Evolutionary conservation across 1,140 invertebrate genomes (phyloP).

Genomic region (Andricus grossulariae): DNA sequence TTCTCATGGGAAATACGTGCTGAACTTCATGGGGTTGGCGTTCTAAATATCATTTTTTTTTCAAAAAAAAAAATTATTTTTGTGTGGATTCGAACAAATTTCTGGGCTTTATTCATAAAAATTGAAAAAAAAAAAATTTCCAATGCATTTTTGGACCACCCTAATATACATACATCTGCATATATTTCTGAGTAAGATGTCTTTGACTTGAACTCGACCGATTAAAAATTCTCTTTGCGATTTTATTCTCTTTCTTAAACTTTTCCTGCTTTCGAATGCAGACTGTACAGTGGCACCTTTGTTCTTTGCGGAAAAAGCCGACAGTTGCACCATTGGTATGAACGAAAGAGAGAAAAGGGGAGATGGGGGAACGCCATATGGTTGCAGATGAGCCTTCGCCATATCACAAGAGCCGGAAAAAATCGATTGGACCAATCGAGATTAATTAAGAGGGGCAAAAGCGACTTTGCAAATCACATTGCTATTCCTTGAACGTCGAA

Average conservation of each 20-base stretch:
- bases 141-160: too few species aligned
- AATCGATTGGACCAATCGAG: slow-evolving; percentile 20
- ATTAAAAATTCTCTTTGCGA: slow-evolving; percentile 18
- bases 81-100: too few species aligned
- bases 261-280: not conserved
- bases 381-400: slow-evolving; percentile 14
- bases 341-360: not conserved
- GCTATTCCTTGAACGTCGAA: too few species aligned
- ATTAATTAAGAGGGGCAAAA: not conserved
- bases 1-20: too few species aligned
- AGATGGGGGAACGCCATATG: slow-evolving; percentile 1
- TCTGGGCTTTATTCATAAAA: too few species aligned
- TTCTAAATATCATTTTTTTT: too few species aligned
- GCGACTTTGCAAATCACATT: too few species aligned
- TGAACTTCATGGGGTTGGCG: too few species aligned
- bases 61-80: too few species aligned
- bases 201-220: slow-evolving; percentile 6
- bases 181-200: too few species aligned
- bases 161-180: too few species aligned
- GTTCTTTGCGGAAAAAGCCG: slow-evolving; percentile 6
- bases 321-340: not conserved
- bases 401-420: not conserved
- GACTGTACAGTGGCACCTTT: not conserved
- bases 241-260: slow-evolving; percentile 7
- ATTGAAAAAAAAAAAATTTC: too few species aligned